Conservation (phyloP, 2,113 vertebrate genomes). For the Phyllostomus hastatus region DNA sequence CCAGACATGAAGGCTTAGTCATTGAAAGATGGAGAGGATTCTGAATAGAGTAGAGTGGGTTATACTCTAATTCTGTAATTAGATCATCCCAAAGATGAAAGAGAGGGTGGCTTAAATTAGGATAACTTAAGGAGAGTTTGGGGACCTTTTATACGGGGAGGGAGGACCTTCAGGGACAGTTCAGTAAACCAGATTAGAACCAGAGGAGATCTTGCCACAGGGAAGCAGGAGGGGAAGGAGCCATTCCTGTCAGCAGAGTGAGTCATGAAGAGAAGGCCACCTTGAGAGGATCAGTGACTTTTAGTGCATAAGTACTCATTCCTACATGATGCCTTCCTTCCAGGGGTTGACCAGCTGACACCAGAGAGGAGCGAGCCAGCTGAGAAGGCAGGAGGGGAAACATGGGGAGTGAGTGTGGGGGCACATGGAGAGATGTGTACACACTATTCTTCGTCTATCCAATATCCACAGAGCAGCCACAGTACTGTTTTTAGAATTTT, state of each 20-base stretch:
- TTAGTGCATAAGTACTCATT: not conserved
- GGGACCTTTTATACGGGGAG: not conserved
- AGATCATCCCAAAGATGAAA: not conserved
- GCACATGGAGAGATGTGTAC: not conserved
- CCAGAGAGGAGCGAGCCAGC: not conserved
- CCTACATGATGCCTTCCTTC: fast-evolving
- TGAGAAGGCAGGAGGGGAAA: not conserved
- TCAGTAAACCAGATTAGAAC: not conserved
- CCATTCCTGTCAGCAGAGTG: not conserved
- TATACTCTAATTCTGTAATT: not conserved
- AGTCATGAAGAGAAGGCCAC: not conserved
- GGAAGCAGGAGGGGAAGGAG: not conserved
- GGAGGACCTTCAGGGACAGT: not conserved
- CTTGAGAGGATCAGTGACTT: not conserved
- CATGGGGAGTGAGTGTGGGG: not conserved
- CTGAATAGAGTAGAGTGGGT: not conserved
- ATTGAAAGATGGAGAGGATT: not conserved
- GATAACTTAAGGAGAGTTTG: not conserved
- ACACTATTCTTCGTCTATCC: not conserved
- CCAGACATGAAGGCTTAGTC: not conserved
- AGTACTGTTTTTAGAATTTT: not conserved
- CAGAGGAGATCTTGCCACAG: not conserved
- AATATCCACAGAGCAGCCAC: not conserved
- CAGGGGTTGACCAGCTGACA: not conserved
- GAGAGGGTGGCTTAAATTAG: not conserved